Base-by-base conservation (phyloP, 2,113 vertebrate genomes). In the Noturus placidus region DNA sequence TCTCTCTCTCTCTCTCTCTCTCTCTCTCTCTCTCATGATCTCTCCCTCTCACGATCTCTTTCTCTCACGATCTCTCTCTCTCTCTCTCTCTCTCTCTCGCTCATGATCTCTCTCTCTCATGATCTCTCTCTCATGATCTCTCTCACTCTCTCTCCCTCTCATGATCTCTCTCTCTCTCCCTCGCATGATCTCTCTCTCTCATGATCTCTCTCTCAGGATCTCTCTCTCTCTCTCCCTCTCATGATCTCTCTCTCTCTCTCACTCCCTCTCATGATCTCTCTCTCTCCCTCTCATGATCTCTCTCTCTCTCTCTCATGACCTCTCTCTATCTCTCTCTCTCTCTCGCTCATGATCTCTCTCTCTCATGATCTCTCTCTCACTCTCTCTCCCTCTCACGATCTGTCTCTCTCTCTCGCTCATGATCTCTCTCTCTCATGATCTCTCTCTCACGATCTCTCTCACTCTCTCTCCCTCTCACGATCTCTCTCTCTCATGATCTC, bases 1-100 rank as follows among this genome's bases (percentile, higher is more conserved):
- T 67, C 70, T 46, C 33, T 74, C 7, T 74, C 35, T 74, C 22
- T 74, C n/a, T 91, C 72, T 27, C n/a, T n/a, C n/a, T n/a, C n/a
- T n/a, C n/a, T n/a, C n/a, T n/a, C n/a, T n/a, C n/a, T n/a, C n/a
- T n/a, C n/a, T n/a, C n/a, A n/a, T n/a, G n/a, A n/a, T n/a, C 25
- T 63, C 42, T 50, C 54, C 30, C 63, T 77, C 82, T 50, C 17
- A 54, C 46, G 52, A 6, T 74, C 33, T 56, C 27, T n/a, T n/a
- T n/a, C n/a, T n/a, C n/a, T n/a, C n/a, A n/a, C n/a, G n/a, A n/a
- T n/a, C n/a, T n/a, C n/a, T n/a, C n/a, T n/a, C n/a, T n/a, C n/a
- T n/a, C n/a, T n/a, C n/a, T n/a, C n/a, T n/a, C n/a, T n/a, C n/a
- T n/a, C n/a, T n/a, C n/a, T n/a, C n/a, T n/a, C n/a, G n/a, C 33